These are phyloP conservation scores for Microcebus ravelobensis DNA, from an alignment of 2,113 vertebrate genomes.

Conservation along the genomic window DNA sequence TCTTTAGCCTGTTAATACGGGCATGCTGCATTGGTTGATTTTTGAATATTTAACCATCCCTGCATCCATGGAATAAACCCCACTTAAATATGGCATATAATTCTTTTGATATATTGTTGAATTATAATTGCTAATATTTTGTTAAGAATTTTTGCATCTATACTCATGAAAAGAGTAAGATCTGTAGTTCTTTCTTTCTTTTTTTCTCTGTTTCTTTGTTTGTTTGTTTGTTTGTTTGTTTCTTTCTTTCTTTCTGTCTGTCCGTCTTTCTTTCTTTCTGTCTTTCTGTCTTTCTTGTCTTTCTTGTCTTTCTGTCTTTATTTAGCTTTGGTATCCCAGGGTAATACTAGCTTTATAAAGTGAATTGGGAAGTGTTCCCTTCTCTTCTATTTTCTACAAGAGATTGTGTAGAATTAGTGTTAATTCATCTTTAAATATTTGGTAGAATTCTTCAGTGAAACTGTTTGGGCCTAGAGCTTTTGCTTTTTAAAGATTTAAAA, in stretches of 20 bases:
- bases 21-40: neutral
- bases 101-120: neutral
- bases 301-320: neutral
- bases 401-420: neutral
- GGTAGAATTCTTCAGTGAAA: neutral
- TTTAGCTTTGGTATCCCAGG: neutral
- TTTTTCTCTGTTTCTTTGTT: too few relatives aligned
- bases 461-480: neutral
- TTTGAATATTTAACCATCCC: neutral
- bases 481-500: neutral
- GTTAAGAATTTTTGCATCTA: neutral
- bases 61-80: neutral
- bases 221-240: too few relatives aligned
- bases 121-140: slow-evolving; percentile 22
- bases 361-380: neutral
- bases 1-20: neutral
- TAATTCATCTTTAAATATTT: neutral
- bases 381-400: neutral
- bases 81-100: neutral
- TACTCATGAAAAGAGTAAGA: neutral
- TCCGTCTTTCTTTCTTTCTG: neutral
- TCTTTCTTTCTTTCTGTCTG: neutral
- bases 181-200: neutral
- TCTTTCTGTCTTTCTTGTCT: neutral
- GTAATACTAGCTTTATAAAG: neutral